These are phyloP conservation scores for Xerus rutilus DNA, from an alignment of 2,797 vertebrate genomes.

Conservation along the genomic window DNA sequence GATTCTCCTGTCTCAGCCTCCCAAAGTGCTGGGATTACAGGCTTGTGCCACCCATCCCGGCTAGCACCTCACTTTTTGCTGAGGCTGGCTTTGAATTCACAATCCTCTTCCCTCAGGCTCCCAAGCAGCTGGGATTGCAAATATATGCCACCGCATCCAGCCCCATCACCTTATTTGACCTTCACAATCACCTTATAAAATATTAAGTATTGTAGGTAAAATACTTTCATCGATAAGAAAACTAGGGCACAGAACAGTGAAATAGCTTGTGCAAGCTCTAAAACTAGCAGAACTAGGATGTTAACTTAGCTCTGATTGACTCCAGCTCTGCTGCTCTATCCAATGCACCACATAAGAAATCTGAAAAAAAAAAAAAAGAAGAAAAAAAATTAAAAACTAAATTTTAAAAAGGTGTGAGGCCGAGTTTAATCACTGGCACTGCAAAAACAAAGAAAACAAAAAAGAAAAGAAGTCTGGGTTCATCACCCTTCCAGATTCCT, in stretches of 20 bases:
- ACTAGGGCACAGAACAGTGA: neutral
- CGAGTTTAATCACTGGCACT: neutral
- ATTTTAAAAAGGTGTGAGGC: neutral
- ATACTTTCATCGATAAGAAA: neutral
- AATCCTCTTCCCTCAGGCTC: no score
- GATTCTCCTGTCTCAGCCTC: no score
- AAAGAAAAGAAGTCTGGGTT: neutral
- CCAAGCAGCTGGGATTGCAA: no score
- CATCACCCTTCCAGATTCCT: neutral
- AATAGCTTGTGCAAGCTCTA: slow-evolving; percentile 19
- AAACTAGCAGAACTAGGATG: neutral
- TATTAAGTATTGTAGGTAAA: neutral
- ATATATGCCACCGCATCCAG: no score
- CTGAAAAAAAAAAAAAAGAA: no score
- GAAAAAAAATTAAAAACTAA: no score
- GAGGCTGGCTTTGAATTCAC: no score
- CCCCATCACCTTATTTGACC: neutral
- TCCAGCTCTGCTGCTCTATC: neutral
- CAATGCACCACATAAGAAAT: neutral
- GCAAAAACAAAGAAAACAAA: neutral
- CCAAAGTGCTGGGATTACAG: no score
- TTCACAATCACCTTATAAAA: slow-evolving; percentile 34
- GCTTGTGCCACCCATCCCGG: no score
- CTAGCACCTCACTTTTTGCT: no score
- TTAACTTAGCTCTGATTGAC: neutral